Evolutionary conservation across 92 coral and sea anemone species (phyloP), one percentile per base, ranked within the genome.

Genomic region (Phenganax stokvisi): DNA sequence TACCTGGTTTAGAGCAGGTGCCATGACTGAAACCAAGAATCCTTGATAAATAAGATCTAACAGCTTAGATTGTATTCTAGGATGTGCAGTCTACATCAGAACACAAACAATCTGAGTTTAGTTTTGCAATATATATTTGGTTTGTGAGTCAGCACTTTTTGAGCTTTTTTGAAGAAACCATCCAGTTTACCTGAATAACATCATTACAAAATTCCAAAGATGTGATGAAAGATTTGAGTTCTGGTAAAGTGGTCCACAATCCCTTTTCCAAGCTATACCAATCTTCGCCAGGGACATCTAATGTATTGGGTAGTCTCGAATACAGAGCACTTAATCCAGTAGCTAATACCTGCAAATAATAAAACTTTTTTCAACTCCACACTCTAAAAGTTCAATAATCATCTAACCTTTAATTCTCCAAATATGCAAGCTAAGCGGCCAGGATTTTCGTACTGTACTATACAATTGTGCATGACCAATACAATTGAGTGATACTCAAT

Each of bases 191-290:
- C 99, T 96, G 99, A 52, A 96, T 90, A 54, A 96, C 99, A 87
- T 96, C 92, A 82, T 96, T 96, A 71, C 99, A 96, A 80, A 96
- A 96, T 85, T 96, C 99, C 67, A 96, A 82, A 2, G 99, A 96
- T 15, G 96, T 92, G 51, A 96, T 85, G 81, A 96, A 96, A 15
- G 97, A 90, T 70, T 90, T 97, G 63, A 96, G 97, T 71, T 96
- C 99, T 59, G 99, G 99, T 75, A 96, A 90, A 20, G 96, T 96
- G 63, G 99, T 93, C 99, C 99, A 96, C 53, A 96, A 84, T 16
- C 99, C 99, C 76, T 97, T 92, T 82, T 96, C 99, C 66, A 96
- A 81, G 8, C 92, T 90, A 68, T 96, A 96, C 99, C 99, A 96
- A 80, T 96, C 99, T 59, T 96, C 97, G 1, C 96, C 92, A 8